Percentiles rank a stretch among this genome's conserved stretches.
Conservation (phyloP, 35 echinoderm and acorn worm genomes). For the Eucidaris tribuloides region DNA sequence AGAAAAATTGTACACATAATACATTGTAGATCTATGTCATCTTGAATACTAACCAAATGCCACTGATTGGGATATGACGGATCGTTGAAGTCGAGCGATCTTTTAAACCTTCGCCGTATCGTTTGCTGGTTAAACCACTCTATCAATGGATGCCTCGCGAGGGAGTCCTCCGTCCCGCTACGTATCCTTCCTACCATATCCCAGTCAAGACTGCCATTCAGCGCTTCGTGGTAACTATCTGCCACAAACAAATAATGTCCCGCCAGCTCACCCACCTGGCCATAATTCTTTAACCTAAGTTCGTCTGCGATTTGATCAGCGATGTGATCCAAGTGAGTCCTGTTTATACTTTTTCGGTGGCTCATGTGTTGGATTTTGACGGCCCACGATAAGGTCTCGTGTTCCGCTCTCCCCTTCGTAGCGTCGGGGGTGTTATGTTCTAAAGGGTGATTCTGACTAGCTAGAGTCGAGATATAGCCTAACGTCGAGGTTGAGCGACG, state of each 20-base stretch:
- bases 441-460: background rate
- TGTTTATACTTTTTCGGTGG: slow-evolving; percentile 53
- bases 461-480: too few relatives aligned
- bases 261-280: slow-evolving; percentile 85
- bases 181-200: slow-evolving; percentile 37
- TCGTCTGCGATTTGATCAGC: slow-evolving; percentile 61
- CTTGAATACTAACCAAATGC: slow-evolving; percentile 81
- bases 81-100: slow-evolving; percentile 60
- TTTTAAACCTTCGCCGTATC: slow-evolving; percentile 73
- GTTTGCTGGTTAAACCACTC: slow-evolving; percentile 82
- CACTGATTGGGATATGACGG: slow-evolving; percentile 79
- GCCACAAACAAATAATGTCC: slow-evolving; percentile 88
- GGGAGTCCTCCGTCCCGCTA: slow-evolving; percentile 35
- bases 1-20: background rate
- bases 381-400: slow-evolving; percentile 82
- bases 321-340: slow-evolving; percentile 71
- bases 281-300: slow-evolving; percentile 58
- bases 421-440: background rate
- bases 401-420: background rate
- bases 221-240: slow-evolving; percentile 54
- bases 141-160: slow-evolving; percentile 36
- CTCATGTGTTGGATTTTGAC: slow-evolving; percentile 62
- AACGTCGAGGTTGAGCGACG: too few relatives aligned
- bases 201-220: slow-evolving; percentile 55
- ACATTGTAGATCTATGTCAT: background rate